Evolutionary conservation across 2,113 vertebrate species (phyloP).

Genomic region (Scolopax mira): DNA sequence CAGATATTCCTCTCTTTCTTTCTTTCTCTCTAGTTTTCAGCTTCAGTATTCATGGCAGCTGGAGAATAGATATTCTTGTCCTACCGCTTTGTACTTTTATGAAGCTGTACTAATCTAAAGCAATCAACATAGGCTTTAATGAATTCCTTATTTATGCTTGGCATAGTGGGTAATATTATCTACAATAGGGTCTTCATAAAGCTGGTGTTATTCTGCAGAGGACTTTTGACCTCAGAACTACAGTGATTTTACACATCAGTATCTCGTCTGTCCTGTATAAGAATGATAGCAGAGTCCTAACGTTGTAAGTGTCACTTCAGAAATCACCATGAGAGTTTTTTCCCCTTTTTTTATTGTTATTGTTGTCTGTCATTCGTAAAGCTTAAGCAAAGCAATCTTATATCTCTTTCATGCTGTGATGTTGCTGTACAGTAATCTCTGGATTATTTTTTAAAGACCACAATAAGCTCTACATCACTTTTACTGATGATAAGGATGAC

Average conservation of each 20-base stretch:
- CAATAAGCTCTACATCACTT: neutral
- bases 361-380: neutral
- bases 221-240: neutral
- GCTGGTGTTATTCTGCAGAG: neutral
- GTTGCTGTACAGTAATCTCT: neutral
- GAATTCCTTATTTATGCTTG: neutral
- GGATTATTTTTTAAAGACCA: neutral
- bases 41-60: neutral
- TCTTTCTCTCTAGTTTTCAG: neutral
- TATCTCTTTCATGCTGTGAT: constrained; percentile 4
- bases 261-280: neutral
- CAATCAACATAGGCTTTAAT: neutral
- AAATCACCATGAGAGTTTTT: neutral
- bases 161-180: neutral
- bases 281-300: neutral
- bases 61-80: neutral
- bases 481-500: neutral
- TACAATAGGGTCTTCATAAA: neutral
- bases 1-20: neutral
- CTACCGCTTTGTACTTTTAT: neutral
- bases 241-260: neutral
- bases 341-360: neutral
- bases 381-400: constrained; percentile 10
- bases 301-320: neutral
- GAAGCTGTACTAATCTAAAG: neutral